Conservation (phyloP, 2,113 vertebrate genomes). For the Dendropsophus ebraccatus region DNA sequence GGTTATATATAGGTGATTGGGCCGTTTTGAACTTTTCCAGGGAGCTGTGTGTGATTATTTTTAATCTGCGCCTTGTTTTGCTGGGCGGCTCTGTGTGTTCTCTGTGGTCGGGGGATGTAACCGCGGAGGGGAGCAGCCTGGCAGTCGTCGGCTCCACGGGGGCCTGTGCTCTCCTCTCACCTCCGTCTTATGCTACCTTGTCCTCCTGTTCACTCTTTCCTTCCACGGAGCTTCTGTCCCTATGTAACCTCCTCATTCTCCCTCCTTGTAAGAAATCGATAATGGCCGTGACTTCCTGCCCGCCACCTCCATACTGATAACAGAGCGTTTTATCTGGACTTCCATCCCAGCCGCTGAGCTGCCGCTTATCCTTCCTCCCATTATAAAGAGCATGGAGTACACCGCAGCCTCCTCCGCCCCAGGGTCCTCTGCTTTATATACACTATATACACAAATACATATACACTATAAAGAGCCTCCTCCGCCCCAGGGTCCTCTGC, state of each 20-base stretch:
- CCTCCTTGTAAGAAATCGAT: background rate
- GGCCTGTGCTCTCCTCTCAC: background rate
- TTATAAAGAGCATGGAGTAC: background rate
- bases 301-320: background rate
- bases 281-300: background rate
- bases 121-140: slow-evolving; percentile 39
- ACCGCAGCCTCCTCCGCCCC: background rate
- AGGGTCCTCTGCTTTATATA: background rate
- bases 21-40: slow-evolving; percentile 57
- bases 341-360: background rate
- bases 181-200: slow-evolving; percentile 19
- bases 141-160: background rate
- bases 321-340: background rate
- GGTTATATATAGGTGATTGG: slow-evolving; percentile 57
- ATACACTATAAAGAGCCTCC: too few relatives aligned
- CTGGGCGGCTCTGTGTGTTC: slow-evolving; percentile 54
- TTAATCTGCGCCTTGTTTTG: slow-evolving; percentile 56
- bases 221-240: slow-evolving; percentile 45
- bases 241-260: slow-evolving; percentile 32
- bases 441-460: too few relatives aligned
- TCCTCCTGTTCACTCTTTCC: slow-evolving; percentile 16
- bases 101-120: slow-evolving; percentile 56
- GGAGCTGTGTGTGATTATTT: slow-evolving; percentile 55
- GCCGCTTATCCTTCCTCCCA: background rate
- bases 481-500: background rate